Conservation (phyloP, 2,888 invertebrate species). For the Griposia aprilina region DNA sequence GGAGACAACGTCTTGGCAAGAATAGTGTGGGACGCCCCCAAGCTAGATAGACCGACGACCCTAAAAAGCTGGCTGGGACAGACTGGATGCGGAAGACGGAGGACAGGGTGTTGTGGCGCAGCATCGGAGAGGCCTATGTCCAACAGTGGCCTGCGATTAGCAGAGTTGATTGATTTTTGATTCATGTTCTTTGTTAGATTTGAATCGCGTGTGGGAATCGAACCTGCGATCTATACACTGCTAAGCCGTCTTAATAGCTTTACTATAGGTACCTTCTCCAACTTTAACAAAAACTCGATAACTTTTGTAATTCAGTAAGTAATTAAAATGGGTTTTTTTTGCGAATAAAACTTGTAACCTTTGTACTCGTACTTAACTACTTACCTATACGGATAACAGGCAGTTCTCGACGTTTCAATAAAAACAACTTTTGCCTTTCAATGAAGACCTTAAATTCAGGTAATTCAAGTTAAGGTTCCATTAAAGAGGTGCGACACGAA, state of each 20-base stretch:
- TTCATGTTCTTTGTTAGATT: background rate
- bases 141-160: background rate
- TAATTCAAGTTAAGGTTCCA: background rate
- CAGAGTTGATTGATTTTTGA: background rate
- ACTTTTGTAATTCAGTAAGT: background rate
- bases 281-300: background rate
- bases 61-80: no score
- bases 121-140: background rate
- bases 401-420: constrained; percentile 29
- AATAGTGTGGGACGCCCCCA: no score
- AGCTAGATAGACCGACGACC: no score
- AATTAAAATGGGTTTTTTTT: no score
- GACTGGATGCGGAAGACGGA: no score
- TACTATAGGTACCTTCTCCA: background rate
- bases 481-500: no score
- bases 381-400: background rate
- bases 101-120: no score
- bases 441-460: constrained; percentile 5
- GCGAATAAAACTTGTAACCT: background rate
- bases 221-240: background rate
- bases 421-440: constrained; percentile 37
- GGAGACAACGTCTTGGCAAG: no score
- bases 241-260: background rate
- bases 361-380: constrained; percentile 7
- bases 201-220: background rate